Base-by-base conservation (phyloP, 2,113 vertebrate genomes). In the Mormoops blainvillei region DNA sequence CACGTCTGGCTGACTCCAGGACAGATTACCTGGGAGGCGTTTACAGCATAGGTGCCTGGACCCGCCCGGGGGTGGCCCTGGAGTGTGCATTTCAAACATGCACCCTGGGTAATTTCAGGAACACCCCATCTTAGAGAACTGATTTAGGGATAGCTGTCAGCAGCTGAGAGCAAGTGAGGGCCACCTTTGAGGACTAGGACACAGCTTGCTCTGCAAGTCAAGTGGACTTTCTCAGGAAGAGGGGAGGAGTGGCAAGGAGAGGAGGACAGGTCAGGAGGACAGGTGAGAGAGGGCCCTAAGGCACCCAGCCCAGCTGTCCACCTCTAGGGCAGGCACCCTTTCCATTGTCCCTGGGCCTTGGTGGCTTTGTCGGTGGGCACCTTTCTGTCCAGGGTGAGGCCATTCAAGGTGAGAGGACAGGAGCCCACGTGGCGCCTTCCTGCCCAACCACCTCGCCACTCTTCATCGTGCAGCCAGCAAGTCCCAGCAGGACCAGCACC, bases 401-500 rank as follows among this genome's bases (percentile, higher is more conserved):
- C 24, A 3, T 15, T 45, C 2, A 1, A 24, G 71, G 45, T 33
- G 65, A 48, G 61, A 52, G 26, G 50, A 54, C 41, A 22, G 81
- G 45, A 26, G 41, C 19, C 14, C n/a, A 13, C 0, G 0, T 11
- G 11, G 31, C 5, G 0, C 33, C n/a, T 14, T 48, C 50, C 24
- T 7, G 24, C 36, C 50, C 52, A 4, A 38, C 24, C 41, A 4
- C 15, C 43, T 4, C 22, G 26, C 16, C 0, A 0, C 52, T 2
- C 45, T n/a, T 84, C 43, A 3, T 11, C 36, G 43, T 58, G 4
- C 58, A 48, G 71, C 85, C 71, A 4, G 56, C 52, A 20, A 63
- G 36, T 48, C 31, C 91, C 86, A n/a, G 77, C 80, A 92, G 91
- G 90, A 83, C 90, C 28, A 15, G 77, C 70, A 61, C 97, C 94